Conservation (phyloP, 2,113 vertebrate genomes). For the Plectropomus leopardus region DNA sequence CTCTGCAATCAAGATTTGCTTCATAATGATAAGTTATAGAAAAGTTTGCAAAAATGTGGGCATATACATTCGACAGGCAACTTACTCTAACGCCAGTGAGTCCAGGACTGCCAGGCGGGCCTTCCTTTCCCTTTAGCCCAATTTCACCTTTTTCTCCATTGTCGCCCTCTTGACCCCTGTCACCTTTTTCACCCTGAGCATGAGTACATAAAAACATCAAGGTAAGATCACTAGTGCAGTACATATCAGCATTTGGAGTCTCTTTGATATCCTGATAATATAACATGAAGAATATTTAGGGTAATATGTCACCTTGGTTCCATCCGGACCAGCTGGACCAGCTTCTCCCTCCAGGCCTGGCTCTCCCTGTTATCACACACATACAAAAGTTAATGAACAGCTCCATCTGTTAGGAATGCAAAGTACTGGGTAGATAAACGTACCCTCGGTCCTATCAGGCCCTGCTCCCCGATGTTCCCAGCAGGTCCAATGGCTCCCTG, state of each 20-base stretch:
- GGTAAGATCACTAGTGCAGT: neutral
- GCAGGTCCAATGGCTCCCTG: conserved; percentile 91
- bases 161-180: conserved; percentile 93
- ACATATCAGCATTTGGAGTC: neutral
- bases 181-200: conserved; percentile 94
- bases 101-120: conserved; percentile 90
- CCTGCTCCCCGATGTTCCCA: conserved; percentile 92
- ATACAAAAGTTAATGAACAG: conserved; percentile 11
- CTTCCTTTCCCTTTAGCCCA: conserved; percentile 94
- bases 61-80: neutral
- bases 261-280: neutral
- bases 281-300: neutral
- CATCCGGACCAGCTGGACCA: conserved; percentile 89
- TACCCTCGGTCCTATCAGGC: conserved; percentile 92
- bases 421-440: conserved; percentile 52
- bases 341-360: conserved; percentile 92
- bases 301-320: conserved; percentile 88
- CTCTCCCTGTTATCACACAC: conserved; percentile 86
- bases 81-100: conserved; percentile 92
- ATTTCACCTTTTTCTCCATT: conserved; percentile 92
- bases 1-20: too few species aligned
- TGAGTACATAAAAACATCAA: neutral
- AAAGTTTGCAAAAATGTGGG: neutral
- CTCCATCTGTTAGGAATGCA: neutral
- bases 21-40: neutral